Base-by-base conservation (phyloP, 2,797 vertebrate species). In the Gallirallus australis region DNA sequence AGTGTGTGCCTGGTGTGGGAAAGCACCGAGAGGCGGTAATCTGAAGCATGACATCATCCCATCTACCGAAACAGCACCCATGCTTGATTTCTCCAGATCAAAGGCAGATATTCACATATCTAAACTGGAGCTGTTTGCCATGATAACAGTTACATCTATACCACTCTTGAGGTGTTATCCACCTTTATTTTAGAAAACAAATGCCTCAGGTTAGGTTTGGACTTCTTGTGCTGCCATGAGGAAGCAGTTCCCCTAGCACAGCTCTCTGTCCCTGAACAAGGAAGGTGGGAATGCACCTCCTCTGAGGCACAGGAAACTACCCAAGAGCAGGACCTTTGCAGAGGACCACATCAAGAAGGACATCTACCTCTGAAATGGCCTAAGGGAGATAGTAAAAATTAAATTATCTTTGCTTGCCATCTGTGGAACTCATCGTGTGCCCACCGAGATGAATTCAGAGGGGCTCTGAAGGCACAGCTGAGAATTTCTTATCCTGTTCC, bases 11-110 rank as follows among this genome's bases (percentile, higher is more conserved):
- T 1, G 2, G 6, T 31, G 45, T 60, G 73, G 39, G 65, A 83
- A 92, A 76, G 31, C 66, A 89, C 59, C 8, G 3, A n/a, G 45
- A 45, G 57, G 39, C 50, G 0, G 3, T 88, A 37, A 66, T 57
- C 33, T 82, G 63, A 86, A 92, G 21, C 25, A 60, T 77, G 60
- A 76, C n/a, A 50, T 89, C 90, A 84, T 63, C 39, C 47, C 19
- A 45, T 33, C 64, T 64, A 60, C 12, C 2, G 3, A 42, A 75
- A 31, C 66, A 77, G 45, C 69, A 42, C 27, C 40, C 37, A 30
- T 47, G 15, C 54, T 90, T 72, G 45, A 75, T 90, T 96, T 79
- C 72, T 89, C 37, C 33, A 63, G 28, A 69, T 86, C 65, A 79
- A 68, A 82, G 27, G 10, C 45, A 78, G 57, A 31, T 76, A 68